A percentile compares a stretch with the other conserved stretches of the same genome.
Evolutionary conservation across 2,113 vertebrate genomes (phyloP).

Genomic region (Leucosticte australis): DNA sequence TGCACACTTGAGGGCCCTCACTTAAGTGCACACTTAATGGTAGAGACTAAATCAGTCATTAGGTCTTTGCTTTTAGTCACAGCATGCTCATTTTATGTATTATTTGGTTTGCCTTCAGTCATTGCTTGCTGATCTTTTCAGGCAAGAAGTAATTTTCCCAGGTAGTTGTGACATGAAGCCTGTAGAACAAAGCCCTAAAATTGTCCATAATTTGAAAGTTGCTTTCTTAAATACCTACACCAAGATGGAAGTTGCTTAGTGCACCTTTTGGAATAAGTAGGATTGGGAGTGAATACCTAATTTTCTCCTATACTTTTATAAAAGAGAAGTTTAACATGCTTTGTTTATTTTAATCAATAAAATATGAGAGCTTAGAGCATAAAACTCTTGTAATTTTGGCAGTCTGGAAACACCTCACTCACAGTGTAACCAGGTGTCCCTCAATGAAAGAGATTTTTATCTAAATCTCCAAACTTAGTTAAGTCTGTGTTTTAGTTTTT

Average conservation of each 20-base stretch:
- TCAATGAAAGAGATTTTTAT: slow-evolving; percentile 17
- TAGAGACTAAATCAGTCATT: slow-evolving; percentile 20
- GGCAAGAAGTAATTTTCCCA: slow-evolving; percentile 8
- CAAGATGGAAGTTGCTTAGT: neutral
- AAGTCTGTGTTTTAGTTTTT: slow-evolving; percentile 57
- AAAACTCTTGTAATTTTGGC: neutral
- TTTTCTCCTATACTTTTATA: neutral
- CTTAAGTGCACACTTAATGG: slow-evolving; percentile 12
- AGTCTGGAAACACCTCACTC: neutral
- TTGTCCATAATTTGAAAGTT: neutral
- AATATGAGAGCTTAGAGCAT: neutral
- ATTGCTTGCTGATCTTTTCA: slow-evolving; percentile 44
- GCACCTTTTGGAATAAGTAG: slow-evolving; percentile 8
- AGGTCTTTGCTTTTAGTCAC: slow-evolving; percentile 37
- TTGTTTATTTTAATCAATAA: neutral
- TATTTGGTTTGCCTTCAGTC: slow-evolving; percentile 46
- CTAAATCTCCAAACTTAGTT: slow-evolving; percentile 1
- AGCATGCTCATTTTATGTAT: slow-evolving; percentile 64
- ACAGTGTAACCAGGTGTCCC: neutral
- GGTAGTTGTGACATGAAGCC: neutral
- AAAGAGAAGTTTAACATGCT: neutral
- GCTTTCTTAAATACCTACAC: neutral
- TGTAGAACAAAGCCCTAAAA: neutral
- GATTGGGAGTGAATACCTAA: neutral
- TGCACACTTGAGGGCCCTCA: slow-evolving; percentile 23